Evolutionary conservation across 2,888 invertebrate genomes (phyloP).

Genomic region (Callosobruchus maculatus): DNA sequence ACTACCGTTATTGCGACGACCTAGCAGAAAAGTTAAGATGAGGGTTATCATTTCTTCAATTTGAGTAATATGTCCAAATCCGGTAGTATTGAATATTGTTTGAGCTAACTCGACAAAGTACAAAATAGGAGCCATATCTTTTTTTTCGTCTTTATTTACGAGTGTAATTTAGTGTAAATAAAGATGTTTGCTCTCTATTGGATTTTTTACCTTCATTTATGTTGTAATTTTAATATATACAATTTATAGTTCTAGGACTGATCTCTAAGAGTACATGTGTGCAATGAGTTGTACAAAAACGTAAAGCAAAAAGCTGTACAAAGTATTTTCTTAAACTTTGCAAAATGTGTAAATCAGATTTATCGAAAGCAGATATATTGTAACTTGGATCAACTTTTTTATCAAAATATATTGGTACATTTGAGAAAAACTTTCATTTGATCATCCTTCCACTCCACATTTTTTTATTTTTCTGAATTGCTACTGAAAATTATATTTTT

Average conservation of each 20-base stretch:
- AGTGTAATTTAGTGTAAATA: not conserved
- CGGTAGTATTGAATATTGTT: not conserved
- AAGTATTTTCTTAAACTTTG: not conserved
- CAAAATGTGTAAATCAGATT: not conserved
- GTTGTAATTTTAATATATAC: too few relatives aligned
- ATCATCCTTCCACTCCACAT: too few relatives aligned
- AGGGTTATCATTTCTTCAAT: not conserved
- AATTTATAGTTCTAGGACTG: not conserved
- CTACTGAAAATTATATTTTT: too few relatives aligned
- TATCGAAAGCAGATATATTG: not conserved
- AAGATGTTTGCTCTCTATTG: not conserved
- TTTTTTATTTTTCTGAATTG: too few relatives aligned
- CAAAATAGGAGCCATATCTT: not conserved
- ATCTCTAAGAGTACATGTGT: not conserved
- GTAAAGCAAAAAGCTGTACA: not conserved
- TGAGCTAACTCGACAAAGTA: not conserved
- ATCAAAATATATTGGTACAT: not conserved
- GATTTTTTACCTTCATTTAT: not conserved
- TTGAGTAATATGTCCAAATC: not conserved
- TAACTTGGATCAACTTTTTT: not conserved
- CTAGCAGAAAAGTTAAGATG: not conserved
- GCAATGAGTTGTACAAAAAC: not conserved
- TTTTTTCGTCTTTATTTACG: not conserved
- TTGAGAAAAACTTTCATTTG: not conserved
- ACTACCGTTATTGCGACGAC: too few relatives aligned